Percentiles rank a stretch among this genome's conserved stretches.
These are phyloP conservation scores for Myotis vivesi DNA, from an alignment of 2,797 vertebrate species.

Conservation along the genomic window DNA sequence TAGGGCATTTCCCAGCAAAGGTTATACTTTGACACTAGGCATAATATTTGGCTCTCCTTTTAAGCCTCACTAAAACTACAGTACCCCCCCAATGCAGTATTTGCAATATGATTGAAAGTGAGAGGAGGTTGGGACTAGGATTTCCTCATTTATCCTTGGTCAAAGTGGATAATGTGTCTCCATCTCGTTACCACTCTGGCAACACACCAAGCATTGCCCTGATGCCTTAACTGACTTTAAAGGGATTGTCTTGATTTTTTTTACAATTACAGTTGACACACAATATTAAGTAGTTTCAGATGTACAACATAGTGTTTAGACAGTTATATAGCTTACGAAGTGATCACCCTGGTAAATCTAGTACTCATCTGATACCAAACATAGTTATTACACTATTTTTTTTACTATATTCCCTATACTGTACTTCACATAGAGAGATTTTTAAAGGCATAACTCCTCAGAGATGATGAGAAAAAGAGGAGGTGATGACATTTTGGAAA, in stretches of 20 bases:
- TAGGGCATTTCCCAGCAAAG: background rate
- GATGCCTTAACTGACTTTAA: background rate
- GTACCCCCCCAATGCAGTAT: background rate
- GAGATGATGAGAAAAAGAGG: constrained; percentile 33
- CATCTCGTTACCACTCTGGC: too few relatives aligned
- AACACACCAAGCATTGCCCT: background rate
- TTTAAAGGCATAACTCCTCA: constrained; percentile 9
- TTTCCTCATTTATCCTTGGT: background rate
- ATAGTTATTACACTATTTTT: background rate
- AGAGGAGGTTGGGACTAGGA: background rate
- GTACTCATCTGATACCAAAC: background rate
- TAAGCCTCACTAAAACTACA: background rate
- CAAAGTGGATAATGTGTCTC: background rate
- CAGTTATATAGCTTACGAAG: background rate
- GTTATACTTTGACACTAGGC: background rate
- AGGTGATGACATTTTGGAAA: constrained; percentile 1
- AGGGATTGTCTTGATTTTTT: background rate
- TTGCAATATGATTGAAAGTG: background rate
- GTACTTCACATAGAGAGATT: background rate
- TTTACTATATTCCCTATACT: background rate
- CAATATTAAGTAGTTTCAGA: background rate
- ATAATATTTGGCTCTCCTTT: background rate
- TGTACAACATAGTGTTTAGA: background rate
- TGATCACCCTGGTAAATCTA: background rate
- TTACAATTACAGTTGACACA: background rate